Base-by-base conservation (phyloP, 2,888 invertebrate species). In the Tenthredo notha region DNA sequence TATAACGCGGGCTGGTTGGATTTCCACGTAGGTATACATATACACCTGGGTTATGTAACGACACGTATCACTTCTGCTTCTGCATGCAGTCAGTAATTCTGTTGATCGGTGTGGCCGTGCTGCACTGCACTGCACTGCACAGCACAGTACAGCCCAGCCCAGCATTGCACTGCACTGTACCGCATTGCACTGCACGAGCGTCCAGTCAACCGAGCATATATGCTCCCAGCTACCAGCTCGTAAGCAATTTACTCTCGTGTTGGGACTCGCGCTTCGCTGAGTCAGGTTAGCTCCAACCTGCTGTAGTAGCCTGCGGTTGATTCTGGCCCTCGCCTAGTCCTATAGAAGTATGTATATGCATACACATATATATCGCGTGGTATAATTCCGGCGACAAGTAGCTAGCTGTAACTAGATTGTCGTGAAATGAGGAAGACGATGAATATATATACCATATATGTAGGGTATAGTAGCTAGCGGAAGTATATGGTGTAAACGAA, bases 201-300 rank as follows among this genome's bases (percentile, higher is more conserved):
- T 77, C 77, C 77, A 77, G 77, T 77, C 77, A 77, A 50, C 77
- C 54, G 50, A 77, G 54, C 77, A 54, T 80, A 61, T 80, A 58
- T 25, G 58, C 37, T 80, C 40, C 58, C 37, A 58, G 61, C 78
- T 58, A 37, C 58, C 78, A 80, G 58, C 78, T 80, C 78, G 78
- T 80, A 80, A 80, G 78, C 78, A 80, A 80, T 80, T 80, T 80
- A 80, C 78, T 61, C 58, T 80, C 78, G 78, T 80, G 78, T 80
- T 80, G 37, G 37, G 78, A 80, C 61, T 80, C 78, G 58, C 78
- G 78, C 78, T 80, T 80, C 78, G 78, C 40, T 80, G 78, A 80
- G 58, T 80, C 78, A 58, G 78, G 78, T 80, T 80, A 61, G 61
- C 78, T 77, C 77, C 50, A 33, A 54, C 77, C 77, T 77, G 50